Percentiles rank a stretch among this genome's conserved stretches.
These are phyloP conservation scores for Gorsachius goisagi DNA, from an alignment of 2,113 vertebrate genomes.

Conservation along the genomic window DNA sequence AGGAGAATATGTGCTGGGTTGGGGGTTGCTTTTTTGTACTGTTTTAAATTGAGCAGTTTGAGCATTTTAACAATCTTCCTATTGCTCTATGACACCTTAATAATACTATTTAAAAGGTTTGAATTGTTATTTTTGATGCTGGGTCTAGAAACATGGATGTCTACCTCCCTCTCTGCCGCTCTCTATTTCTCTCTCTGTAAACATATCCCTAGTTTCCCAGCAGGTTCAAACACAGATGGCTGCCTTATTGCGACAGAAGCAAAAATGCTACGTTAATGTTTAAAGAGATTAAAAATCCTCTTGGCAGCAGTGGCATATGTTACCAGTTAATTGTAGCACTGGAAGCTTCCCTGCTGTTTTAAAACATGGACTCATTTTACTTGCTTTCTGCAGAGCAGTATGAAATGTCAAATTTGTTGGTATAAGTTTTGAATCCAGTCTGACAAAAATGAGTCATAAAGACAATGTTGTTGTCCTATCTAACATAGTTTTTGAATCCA, in stretches of 20 bases:
- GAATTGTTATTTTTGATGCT: conserved; percentile 60
- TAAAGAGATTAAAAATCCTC: conserved; percentile 82
- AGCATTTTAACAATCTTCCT: conserved; percentile 14
- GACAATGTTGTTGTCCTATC: conserved; percentile 54
- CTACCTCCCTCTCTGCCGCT: conserved; percentile 26
- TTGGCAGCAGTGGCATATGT: conserved; percentile 83
- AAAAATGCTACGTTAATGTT: conserved; percentile 83
- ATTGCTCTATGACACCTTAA: conserved; percentile 35
- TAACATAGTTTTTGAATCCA: conserved; percentile 58
- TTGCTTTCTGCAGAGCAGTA: conserved; percentile 69
- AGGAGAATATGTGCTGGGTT: not conserved
- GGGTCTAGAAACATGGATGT: conserved; percentile 33
- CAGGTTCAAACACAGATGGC: conserved; percentile 81
- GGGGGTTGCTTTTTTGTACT: not conserved
- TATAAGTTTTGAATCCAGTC: conserved; percentile 71
- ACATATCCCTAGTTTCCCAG: conserved; percentile 71
- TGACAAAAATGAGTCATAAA: conserved; percentile 68
- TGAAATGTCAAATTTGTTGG: conserved; percentile 75
- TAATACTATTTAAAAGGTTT: conserved; percentile 58
- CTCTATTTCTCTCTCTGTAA: conserved; percentile 63
- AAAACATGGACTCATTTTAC: conserved; percentile 77
- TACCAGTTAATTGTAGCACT: conserved; percentile 84
- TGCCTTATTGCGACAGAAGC: conserved; percentile 80
- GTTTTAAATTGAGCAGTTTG: conserved; percentile 52
- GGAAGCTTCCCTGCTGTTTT: conserved; percentile 79